Conservation (phyloP, 2,888 invertebrate genomes). For the Scelioninae gen. 2 region DNA sequence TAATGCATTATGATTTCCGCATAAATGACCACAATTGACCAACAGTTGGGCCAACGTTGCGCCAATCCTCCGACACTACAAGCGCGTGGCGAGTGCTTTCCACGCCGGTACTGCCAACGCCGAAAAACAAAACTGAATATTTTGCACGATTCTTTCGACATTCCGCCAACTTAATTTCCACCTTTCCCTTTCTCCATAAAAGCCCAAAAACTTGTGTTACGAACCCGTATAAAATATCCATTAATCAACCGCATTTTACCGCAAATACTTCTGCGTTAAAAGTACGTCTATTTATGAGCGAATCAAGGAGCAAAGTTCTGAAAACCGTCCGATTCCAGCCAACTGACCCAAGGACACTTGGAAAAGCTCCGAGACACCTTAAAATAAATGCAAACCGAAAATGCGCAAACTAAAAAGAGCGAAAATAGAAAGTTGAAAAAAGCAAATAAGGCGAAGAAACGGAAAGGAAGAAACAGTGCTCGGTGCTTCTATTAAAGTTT, state of each 20-base stretch:
- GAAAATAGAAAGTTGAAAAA: not conserved
- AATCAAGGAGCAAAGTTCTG: constrained; percentile 16
- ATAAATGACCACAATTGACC: too few species aligned
- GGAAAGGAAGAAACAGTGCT: constrained; percentile 16
- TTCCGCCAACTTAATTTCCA: too few species aligned
- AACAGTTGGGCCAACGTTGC: too few species aligned
- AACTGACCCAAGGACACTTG: constrained; percentile 52
- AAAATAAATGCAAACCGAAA: constrained; percentile 52
- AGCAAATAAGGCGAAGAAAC: not conserved
- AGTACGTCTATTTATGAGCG: constrained; percentile 26
- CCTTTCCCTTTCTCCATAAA: not conserved
- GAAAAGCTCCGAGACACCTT: constrained; percentile 46
- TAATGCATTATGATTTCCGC: too few species aligned
- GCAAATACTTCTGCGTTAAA: constrained; percentile 24
- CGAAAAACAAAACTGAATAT: too few species aligned
- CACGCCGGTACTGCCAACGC: too few species aligned
- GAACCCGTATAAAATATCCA: too few species aligned
- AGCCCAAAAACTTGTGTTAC: too few species aligned
- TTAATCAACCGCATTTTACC: not conserved
- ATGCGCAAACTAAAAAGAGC: constrained; percentile 15
- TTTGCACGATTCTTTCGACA: too few species aligned
- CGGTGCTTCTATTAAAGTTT: constrained; percentile 49
- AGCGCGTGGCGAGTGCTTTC: too few species aligned
- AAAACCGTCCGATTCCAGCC: constrained; percentile 15
- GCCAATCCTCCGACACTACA: too few species aligned